phyloP scores from a whole-genome alignment of 2,113 vertebrate genomes.

The Otolemur garnettii region DNA sequence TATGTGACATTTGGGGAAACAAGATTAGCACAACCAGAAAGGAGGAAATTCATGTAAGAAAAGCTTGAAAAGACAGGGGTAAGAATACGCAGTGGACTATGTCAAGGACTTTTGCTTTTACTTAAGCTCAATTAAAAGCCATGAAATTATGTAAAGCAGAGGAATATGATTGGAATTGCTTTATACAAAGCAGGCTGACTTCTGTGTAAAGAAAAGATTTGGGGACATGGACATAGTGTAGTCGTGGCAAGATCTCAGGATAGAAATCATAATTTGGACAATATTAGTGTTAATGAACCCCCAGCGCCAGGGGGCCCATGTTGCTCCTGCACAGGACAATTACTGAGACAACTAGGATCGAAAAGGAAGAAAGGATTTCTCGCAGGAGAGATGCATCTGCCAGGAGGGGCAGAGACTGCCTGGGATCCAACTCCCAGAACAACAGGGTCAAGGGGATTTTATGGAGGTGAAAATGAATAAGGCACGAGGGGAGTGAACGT shows the following conservation, averaged over 20 bases:
- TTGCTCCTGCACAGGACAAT: no score
- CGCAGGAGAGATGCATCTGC: no score
- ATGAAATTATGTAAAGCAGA: neutral
- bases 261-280: neutral
- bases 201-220: neutral
- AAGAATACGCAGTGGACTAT: neutral
- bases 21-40: neutral
- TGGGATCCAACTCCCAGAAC: no score
- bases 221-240: neutral
- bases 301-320: no score
- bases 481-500: no score
- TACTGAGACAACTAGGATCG: no score
- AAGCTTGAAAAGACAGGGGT: neutral
- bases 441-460: no score
- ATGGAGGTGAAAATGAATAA: no score
- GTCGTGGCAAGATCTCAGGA: neutral
- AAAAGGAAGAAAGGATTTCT: no score
- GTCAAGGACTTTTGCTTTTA: neutral
- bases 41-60: neutral
- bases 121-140: neutral
- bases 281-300: neutral
- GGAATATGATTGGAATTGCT: neutral
- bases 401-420: no score
- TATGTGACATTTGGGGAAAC: no score
- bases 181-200: neutral